These are phyloP conservation scores for Marmota monax DNA, from an alignment of 2,113 vertebrate genomes.

Conservation along the genomic window DNA sequence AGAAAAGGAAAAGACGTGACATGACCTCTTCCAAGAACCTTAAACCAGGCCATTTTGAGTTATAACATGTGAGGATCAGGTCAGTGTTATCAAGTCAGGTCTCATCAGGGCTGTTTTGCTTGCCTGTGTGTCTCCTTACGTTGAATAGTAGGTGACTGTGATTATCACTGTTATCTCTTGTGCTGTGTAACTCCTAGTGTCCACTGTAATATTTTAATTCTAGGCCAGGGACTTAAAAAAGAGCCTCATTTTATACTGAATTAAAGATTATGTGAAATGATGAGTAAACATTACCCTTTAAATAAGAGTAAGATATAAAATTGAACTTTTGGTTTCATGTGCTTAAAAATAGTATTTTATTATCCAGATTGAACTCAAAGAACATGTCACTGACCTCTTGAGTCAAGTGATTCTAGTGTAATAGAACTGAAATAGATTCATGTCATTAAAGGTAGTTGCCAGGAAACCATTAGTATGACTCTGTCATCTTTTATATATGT, in stretches of 20 bases:
- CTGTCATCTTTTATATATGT: not conserved
- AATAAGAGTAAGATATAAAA: not conserved
- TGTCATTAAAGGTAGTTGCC: not conserved
- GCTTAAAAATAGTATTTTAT: not conserved
- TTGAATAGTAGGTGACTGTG: not conserved
- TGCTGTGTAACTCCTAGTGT: not conserved
- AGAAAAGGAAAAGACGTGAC: not conserved
- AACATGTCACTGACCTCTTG: not conserved
- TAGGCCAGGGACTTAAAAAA: not conserved
- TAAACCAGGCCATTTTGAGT: not conserved
- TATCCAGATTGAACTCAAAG: not conserved
- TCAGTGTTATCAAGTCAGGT: accelerated
- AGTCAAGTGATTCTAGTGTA: not conserved
- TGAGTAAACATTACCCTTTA: slow-evolving; percentile 3
- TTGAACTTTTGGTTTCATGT: slow-evolving; percentile 28
- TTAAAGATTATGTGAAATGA: slow-evolving; percentile 6
- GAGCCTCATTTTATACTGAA: not conserved
- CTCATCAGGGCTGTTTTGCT: too few species aligned
- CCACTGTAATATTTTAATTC: not conserved
- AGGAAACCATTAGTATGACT: not conserved
- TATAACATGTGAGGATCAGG: not conserved
- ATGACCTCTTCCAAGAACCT: not conserved
- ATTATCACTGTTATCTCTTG: not conserved
- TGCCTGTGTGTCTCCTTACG: not conserved
- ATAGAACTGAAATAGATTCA: not conserved